These are phyloP conservation scores for Sebastes itinus DNA, from an alignment of 2,797 vertebrate species.

Conservation along the genomic window DNA sequence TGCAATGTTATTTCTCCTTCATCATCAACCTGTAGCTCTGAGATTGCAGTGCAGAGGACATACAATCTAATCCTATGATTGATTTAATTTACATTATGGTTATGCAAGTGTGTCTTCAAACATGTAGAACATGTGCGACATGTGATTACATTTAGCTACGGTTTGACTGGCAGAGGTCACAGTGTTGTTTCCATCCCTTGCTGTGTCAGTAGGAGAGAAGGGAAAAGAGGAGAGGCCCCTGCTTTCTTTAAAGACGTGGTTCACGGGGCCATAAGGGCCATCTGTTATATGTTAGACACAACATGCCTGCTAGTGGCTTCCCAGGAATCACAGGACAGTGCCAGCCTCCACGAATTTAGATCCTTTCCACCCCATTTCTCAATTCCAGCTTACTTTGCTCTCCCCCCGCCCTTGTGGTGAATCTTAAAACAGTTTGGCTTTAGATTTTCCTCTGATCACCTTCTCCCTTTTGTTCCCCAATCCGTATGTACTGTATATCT, in stretches of 20 bases:
- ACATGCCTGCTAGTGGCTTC: slow-evolving; percentile 74
- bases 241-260: slow-evolving; percentile 42
- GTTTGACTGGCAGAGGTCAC: slow-evolving; percentile 47
- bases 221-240: slow-evolving; percentile 33
- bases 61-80: neutral
- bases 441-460: neutral
- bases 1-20: neutral
- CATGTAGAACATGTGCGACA: neutral
- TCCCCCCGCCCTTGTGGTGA: neutral
- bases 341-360: slow-evolving; percentile 51
- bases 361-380: neutral
- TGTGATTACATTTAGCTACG: slow-evolving; percentile 33
- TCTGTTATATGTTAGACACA: slow-evolving; percentile 80
- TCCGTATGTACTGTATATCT: neutral
- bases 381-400: neutral
- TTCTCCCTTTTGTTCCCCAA: neutral
- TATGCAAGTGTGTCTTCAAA: neutral
- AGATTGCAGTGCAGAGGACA: neutral
- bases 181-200: slow-evolving; percentile 60
- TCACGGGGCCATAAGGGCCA: slow-evolving; percentile 56
- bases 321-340: slow-evolving; percentile 62
- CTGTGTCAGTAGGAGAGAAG: slow-evolving; percentile 35
- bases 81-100: neutral
- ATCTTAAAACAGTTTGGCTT: neutral
- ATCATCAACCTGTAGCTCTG: neutral